phyloP scores from a whole-genome alignment of 2,888 invertebrate species.

The Trisateles emortualis region DNA sequence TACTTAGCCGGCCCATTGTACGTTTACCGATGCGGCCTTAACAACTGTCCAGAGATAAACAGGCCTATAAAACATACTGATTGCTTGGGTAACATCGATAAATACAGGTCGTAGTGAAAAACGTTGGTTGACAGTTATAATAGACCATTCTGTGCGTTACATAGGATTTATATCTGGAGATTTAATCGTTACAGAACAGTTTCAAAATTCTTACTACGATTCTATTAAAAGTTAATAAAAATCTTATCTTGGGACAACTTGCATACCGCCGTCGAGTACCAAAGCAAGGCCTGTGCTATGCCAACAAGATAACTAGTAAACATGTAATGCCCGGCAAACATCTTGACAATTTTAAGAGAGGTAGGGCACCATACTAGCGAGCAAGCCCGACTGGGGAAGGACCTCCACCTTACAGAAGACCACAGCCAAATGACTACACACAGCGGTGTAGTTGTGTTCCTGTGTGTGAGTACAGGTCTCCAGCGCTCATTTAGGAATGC shows the following conservation, averaged over 20 bases:
- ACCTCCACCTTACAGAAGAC: no score
- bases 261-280: no score
- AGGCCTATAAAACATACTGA: constrained; percentile 58
- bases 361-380: no score
- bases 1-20: constrained; percentile 53
- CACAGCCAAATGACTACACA: no score
- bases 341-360: no score
- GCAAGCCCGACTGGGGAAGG: no score
- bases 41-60: constrained; percentile 54
- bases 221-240: constrained; percentile 14
- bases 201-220: constrained; percentile 17
- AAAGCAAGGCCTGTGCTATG: no score
- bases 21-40: constrained; percentile 49
- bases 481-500: no score
- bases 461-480: no score
- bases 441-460: no score
- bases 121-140: constrained; percentile 52
- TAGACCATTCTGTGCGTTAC: constrained; percentile 40
- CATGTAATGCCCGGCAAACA: no score
- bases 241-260: constrained; percentile 14
- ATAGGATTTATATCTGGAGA: constrained; percentile 28
- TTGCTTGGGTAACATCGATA: constrained; percentile 62
- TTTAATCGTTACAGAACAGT: constrained; percentile 38
- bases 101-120: constrained; percentile 58
- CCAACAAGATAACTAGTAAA: no score